These are phyloP conservation scores for Agelaius phoeniceus DNA, from an alignment of 2,113 vertebrate genomes.

Conservation along the genomic window DNA sequence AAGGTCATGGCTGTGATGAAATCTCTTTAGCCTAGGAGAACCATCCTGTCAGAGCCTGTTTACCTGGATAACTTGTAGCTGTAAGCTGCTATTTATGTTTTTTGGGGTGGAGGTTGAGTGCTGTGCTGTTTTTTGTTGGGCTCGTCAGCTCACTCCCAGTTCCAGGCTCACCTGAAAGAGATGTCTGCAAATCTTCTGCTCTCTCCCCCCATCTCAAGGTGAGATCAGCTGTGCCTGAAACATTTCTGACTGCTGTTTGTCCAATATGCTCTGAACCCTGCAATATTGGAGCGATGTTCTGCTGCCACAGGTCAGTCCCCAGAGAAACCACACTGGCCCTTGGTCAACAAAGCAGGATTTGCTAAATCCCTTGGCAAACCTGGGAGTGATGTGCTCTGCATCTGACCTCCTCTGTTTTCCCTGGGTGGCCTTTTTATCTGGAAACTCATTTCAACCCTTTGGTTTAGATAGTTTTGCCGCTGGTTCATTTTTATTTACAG, in stretches of 20 bases:
- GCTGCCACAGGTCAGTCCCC: fast-evolving
- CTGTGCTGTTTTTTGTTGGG: fast-evolving
- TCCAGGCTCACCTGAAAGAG: background rate
- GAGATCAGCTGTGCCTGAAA: background rate
- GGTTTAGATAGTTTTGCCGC: background rate
- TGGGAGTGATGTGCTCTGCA: fast-evolving
- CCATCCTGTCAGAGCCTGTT: background rate
- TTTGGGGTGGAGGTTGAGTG: background rate
- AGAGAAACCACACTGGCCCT: fast-evolving
- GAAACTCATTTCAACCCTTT: background rate
- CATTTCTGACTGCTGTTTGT: background rate
- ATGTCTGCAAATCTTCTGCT: background rate
- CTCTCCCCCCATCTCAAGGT: background rate
- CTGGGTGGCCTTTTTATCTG: background rate
- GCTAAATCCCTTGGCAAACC: background rate
- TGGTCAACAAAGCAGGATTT: background rate
- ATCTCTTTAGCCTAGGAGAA: background rate
- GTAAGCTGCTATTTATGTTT: background rate
- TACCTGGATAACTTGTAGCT: background rate
- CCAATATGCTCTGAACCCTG: background rate
- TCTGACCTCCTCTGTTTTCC: background rate
- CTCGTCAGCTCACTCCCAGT: background rate
- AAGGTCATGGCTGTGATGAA: background rate
- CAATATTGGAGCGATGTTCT: background rate
- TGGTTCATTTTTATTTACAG: slow-evolving; percentile 10